phyloP scores from a whole-genome alignment of 2,797 vertebrate genomes.

The Lophotriccus pileatus region DNA sequence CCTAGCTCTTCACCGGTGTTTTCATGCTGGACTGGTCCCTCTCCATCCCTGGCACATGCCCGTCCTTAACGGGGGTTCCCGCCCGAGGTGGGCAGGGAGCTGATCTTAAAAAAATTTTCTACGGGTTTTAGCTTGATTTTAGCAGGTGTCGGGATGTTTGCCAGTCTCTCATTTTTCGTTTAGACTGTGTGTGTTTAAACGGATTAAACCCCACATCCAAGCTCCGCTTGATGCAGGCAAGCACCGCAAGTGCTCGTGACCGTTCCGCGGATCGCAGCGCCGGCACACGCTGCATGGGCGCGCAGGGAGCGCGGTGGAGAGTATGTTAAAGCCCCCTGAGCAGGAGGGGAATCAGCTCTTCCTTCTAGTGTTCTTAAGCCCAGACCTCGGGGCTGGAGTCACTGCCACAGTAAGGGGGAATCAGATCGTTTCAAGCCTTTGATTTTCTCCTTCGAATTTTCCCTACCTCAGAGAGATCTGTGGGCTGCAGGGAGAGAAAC shows the following conservation, averaged over 20 bases:
- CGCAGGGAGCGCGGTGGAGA: neutral
- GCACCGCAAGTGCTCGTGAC: neutral
- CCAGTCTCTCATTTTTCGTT: neutral
- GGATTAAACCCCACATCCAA: neutral
- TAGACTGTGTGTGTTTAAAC: neutral
- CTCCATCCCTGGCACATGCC: neutral
- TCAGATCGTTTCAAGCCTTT: neutral
- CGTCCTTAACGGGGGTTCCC: neutral
- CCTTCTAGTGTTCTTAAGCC: neutral
- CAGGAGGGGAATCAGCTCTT: neutral
- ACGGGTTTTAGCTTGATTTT: neutral
- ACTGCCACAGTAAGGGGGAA: neutral
- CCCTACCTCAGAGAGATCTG: neutral
- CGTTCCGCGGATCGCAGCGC: neutral
- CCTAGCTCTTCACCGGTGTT: neutral
- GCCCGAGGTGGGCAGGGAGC: fast-evolving
- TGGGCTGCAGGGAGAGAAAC: neutral
- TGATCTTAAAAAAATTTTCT: neutral
- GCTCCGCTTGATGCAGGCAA: neutral
- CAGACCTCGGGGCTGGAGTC: neutral
- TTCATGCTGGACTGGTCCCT: neutral
- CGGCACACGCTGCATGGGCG: neutral
- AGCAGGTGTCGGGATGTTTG: neutral
- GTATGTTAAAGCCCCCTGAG: fast-evolving
- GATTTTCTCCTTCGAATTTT: neutral